A percentile compares a stretch with the other conserved stretches of the same genome.
Evolutionary conservation across 2,888 invertebrate genomes (phyloP).

Genomic region (Athripsodes cinereus): DNA sequence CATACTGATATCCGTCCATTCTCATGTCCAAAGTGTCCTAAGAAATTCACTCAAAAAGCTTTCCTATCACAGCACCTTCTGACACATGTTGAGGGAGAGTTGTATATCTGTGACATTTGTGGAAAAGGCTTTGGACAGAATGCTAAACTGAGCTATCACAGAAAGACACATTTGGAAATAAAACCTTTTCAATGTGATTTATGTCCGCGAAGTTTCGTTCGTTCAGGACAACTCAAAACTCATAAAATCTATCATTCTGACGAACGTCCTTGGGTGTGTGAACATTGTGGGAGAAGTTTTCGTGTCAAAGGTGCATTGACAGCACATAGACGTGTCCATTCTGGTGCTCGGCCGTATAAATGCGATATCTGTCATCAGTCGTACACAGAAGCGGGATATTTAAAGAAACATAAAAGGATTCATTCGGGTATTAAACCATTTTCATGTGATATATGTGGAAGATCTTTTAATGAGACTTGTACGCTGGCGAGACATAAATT

Average conservation of each 20-base stretch:
- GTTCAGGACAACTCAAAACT: constrained; percentile 12
- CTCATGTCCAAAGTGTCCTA: not conserved
- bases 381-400: constrained; percentile 11
- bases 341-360: constrained; percentile 7
- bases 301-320: constrained; percentile 3
- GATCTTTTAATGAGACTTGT: constrained; percentile 14
- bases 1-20: constrained; percentile 4
- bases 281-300: constrained; percentile 7
- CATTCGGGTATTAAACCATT: constrained; percentile 14
- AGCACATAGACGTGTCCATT: constrained; percentile 6
- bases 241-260: constrained; percentile 14
- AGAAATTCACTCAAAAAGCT: not conserved
- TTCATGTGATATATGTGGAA: constrained; percentile 12
- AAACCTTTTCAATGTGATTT: constrained; percentile 1
- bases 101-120: constrained; percentile 36
- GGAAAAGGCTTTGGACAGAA: not conserved
- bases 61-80: not conserved
- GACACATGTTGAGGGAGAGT: not conserved
- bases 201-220: constrained; percentile 5
- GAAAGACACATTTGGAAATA: constrained; percentile 1
- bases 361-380: constrained; percentile 12
- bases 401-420: constrained; percentile 13
- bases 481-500: constrained; percentile 10
- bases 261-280: constrained; percentile 11
- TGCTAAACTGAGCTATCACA: not conserved